These are phyloP conservation scores for Myanophis thanlyinensis DNA, from an alignment of 2,113 vertebrate species.

Conservation along the genomic window DNA sequence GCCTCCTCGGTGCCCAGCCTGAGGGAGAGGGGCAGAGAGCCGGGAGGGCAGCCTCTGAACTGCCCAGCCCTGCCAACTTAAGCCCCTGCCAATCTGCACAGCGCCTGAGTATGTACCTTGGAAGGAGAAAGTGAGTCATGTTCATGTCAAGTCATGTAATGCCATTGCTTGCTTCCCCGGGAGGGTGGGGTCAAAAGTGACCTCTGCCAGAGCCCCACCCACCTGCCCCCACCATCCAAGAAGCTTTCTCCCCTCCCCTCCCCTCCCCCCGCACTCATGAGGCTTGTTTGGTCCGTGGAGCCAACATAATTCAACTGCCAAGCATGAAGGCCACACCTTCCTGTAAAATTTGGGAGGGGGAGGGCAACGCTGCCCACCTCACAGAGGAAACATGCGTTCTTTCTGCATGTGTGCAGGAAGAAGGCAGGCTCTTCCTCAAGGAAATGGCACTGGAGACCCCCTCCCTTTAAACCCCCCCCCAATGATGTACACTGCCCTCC, in stretches of 20 bases:
- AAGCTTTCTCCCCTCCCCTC: background rate
- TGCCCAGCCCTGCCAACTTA: constrained; percentile 63
- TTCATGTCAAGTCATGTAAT: constrained; percentile 77
- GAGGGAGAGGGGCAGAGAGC: constrained; percentile 47
- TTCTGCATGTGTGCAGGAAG: background rate
- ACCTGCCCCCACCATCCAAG: no score
- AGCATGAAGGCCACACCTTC: background rate
- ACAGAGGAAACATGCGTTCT: no score
- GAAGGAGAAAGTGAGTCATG: constrained; percentile 78
- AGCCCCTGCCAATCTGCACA: constrained; percentile 68
- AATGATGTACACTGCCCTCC: background rate
- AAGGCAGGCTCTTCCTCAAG: background rate
- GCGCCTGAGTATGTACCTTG: constrained; percentile 75
- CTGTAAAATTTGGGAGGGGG: no score
- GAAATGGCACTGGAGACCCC: background rate
- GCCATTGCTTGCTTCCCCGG: constrained; percentile 70
- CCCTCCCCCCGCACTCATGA: background rate
- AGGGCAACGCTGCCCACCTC: background rate
- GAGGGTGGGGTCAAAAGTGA: background rate
- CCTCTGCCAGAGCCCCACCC: background rate
- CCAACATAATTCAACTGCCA: background rate
- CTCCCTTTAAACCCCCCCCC: no score
- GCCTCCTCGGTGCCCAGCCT: constrained; percentile 50
- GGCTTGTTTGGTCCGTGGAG: background rate
- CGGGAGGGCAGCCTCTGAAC: constrained; percentile 60